Conservation (phyloP, 2,888 invertebrate species). For the Phyllotreta striolata region DNA sequence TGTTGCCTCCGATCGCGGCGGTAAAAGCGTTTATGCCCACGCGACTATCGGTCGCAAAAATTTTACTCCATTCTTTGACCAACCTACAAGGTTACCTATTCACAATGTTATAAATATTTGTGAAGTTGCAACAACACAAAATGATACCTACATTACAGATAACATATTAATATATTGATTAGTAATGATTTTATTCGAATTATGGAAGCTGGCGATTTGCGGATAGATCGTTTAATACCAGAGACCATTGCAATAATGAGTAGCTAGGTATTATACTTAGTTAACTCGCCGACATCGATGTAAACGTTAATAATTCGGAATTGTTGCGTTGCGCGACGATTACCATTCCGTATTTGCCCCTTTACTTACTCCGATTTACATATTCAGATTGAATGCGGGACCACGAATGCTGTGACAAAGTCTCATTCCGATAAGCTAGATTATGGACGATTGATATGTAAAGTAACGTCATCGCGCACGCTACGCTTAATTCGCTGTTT, state of each 20-base stretch:
- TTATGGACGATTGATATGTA: constrained; percentile 26
- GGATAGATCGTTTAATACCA: too few species aligned
- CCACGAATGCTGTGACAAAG: constrained; percentile 26
- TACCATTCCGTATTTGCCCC: constrained; percentile 19
- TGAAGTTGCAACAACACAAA: too few species aligned
- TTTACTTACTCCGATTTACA: constrained; percentile 18
- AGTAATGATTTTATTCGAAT: too few species aligned
- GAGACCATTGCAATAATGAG: too few species aligned
- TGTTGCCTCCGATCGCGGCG: background rate
- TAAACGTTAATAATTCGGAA: constrained; percentile 16
- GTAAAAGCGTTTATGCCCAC: background rate
- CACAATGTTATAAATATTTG: too few species aligned
- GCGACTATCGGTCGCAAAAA: too few species aligned
- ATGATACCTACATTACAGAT: too few species aligned
- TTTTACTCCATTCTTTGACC: too few species aligned
- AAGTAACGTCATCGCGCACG: constrained; percentile 19
- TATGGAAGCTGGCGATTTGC: too few species aligned
- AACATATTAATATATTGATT: too few species aligned
- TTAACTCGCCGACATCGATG: constrained; percentile 3
- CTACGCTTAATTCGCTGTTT: background rate
- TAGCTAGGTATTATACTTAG: too few species aligned
- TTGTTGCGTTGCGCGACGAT: background rate
- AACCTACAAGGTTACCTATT: too few species aligned
- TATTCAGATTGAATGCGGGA: constrained; percentile 25
- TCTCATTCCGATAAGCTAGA: constrained; percentile 29